Conservation (phyloP, 2,797 vertebrate genomes). For the Phyllotis vaccarum region DNA sequence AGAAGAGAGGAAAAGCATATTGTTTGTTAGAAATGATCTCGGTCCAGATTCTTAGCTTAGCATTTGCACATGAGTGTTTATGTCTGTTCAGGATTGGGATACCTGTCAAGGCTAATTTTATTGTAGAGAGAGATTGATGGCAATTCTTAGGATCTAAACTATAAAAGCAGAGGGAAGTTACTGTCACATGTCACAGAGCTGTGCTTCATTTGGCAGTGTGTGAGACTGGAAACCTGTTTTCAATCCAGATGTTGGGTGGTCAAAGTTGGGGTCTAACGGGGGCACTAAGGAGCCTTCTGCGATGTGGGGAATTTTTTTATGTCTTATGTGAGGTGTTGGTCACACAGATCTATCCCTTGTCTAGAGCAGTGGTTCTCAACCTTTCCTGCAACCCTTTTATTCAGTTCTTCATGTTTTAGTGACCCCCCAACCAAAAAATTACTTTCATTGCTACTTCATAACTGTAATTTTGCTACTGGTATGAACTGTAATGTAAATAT, state of each 20-base stretch:
- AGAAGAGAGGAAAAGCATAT: conserved; percentile 8
- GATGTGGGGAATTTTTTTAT: not conserved
- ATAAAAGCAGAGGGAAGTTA: conserved; percentile 10
- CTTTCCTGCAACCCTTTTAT: not conserved
- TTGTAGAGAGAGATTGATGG: conserved; percentile 62
- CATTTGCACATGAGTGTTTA: conserved; percentile 71
- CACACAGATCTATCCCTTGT: not conserved
- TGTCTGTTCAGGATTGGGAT: conserved; percentile 64
- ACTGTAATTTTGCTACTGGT: not conserved
- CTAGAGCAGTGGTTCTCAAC: not conserved
- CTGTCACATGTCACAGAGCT: conserved; percentile 13
- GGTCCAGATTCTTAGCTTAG: conserved; percentile 62
- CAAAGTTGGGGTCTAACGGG: not conserved
- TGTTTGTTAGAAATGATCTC: conserved; percentile 13
- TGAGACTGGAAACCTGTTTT: conserved; percentile 44
- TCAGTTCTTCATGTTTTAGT: not conserved
- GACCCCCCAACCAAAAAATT: not conserved
- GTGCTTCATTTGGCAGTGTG: conserved; percentile 35
- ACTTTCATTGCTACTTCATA: not conserved
- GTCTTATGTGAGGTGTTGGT: not conserved
- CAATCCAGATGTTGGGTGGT: not conserved
- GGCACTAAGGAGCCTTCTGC: not conserved
- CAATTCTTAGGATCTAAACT: conserved; percentile 46
- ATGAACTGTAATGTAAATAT: not conserved
- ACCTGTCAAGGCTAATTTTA: conserved; percentile 75